Conservation (phyloP, 1,140 invertebrate genomes). For the Drosophila pectinifera region DNA sequence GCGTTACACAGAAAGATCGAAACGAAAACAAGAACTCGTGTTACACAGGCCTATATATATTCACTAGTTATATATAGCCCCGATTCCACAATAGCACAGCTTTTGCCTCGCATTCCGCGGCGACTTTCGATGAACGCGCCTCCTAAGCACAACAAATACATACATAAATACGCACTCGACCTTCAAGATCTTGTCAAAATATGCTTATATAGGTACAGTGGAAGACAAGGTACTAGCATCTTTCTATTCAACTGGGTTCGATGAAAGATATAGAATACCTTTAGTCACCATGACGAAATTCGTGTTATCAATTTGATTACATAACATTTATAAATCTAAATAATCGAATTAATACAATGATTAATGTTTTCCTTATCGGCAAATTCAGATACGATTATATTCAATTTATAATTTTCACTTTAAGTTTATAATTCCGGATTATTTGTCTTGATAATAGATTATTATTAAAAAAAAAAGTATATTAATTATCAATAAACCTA, state of each 20-base stretch:
- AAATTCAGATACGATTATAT: constrained; percentile 8
- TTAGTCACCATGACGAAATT: constrained; percentile 7
- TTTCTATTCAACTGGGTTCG: not conserved
- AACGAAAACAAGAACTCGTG: constrained; percentile 30
- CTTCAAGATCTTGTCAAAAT: constrained; percentile 47
- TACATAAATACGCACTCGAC: constrained; percentile 36
- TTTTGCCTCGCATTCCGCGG: constrained; percentile 35
- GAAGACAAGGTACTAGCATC: constrained; percentile 2
- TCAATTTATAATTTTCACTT: too few species aligned
- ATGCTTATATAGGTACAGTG: constrained; percentile 9
- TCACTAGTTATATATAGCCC: constrained; percentile 26
- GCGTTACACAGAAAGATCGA: constrained; percentile 31
- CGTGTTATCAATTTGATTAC: not conserved
- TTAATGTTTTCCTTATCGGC: not conserved
- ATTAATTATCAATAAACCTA: not conserved
- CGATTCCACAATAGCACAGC: constrained; percentile 29
- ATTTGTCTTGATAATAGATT: not conserved
- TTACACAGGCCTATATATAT: constrained; percentile 23
- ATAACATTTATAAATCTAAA: not conserved
- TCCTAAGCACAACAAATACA: constrained; percentile 43
- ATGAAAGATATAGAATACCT: not conserved
- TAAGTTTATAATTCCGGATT: not conserved
- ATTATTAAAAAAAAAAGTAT: not conserved
- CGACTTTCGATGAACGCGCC: constrained; percentile 41
- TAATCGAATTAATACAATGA: not conserved